Evolutionary conservation across 2,113 vertebrate genomes (phyloP).

Genomic region (Pipra filicauda): DNA sequence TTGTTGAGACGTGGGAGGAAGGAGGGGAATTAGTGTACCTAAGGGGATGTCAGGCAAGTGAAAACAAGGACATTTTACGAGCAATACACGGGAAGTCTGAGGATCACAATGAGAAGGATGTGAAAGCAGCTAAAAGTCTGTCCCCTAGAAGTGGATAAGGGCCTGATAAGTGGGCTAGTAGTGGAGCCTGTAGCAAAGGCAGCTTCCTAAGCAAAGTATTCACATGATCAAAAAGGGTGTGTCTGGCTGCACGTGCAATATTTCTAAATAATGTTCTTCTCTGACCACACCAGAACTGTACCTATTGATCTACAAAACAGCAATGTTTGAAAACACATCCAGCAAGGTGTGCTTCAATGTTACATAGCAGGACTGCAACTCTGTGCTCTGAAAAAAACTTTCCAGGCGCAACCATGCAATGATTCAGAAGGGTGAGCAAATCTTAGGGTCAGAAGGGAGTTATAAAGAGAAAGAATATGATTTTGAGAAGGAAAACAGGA

Average conservation of each 20-base stretch:
- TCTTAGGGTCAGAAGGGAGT: neutral
- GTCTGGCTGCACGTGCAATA: neutral
- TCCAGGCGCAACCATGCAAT: neutral
- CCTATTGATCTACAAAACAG: neutral
- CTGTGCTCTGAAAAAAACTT: neutral
- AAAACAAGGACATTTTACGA: constrained; percentile 77
- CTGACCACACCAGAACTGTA: neutral
- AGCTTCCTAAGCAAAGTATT: neutral
- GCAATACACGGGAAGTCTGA: neutral
- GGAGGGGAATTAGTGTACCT: constrained; percentile 42
- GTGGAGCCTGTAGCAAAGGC: neutral
- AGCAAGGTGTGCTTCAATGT: neutral
- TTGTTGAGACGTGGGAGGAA: neutral
- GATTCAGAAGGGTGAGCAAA: neutral
- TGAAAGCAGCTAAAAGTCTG: neutral
- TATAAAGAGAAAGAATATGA: neutral
- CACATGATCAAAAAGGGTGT: neutral
- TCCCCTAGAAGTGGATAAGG: neutral
- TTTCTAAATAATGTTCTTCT: neutral
- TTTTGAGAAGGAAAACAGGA: neutral
- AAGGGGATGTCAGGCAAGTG: constrained; percentile 72
- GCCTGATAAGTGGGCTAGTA: neutral
- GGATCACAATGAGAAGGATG: neutral
- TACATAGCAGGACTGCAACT: neutral
- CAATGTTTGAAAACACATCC: neutral